Conservation (phyloP, 1,140 invertebrate genomes). For the Rhizoglyphus robini region DNA sequence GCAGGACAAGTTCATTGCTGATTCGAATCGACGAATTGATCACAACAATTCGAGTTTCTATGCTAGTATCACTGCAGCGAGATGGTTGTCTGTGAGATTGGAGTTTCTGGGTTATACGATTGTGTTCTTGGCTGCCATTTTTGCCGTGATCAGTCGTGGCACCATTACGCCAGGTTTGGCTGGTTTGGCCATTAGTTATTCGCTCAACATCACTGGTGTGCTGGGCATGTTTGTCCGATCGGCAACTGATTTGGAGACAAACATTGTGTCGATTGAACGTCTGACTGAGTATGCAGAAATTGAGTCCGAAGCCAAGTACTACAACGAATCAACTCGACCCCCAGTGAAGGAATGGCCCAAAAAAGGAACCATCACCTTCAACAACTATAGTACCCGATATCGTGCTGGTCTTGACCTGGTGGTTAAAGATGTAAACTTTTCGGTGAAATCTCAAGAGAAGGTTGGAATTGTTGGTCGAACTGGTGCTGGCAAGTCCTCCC, state of each 20-base stretch:
- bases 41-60: slow-evolving; percentile 38
- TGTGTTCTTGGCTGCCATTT: slow-evolving; percentile 51
- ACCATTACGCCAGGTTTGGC: slow-evolving; percentile 58
- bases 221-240: slow-evolving; percentile 47
- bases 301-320: slow-evolving; percentile 33
- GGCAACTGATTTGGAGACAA: slow-evolving; percentile 47
- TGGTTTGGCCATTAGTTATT: slow-evolving; percentile 75
- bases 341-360: slow-evolving; percentile 50
- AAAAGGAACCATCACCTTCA: slow-evolving; percentile 55
- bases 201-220: slow-evolving; percentile 53
- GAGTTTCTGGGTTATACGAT: slow-evolving; percentile 33
- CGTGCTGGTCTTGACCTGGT: slow-evolving; percentile 66
- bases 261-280: slow-evolving; percentile 49
- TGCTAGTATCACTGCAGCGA: slow-evolving; percentile 28
- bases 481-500: slow-evolving; percentile 41
- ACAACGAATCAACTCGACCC: slow-evolving; percentile 36
- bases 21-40: slow-evolving; percentile 40
- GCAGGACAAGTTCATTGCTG: slow-evolving; percentile 30
- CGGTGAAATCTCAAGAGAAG: slow-evolving; percentile 57
- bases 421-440: slow-evolving; percentile 52
- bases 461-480: slow-evolving; percentile 55
- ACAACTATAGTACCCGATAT: slow-evolving; percentile 61
- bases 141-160: slow-evolving; percentile 61
- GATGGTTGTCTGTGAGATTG: slow-evolving; percentile 34
- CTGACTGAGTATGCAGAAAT: slow-evolving; percentile 54